phyloP scores from a whole-genome alignment of 2,888 invertebrate genomes.

The Hololepta plana region DNA sequence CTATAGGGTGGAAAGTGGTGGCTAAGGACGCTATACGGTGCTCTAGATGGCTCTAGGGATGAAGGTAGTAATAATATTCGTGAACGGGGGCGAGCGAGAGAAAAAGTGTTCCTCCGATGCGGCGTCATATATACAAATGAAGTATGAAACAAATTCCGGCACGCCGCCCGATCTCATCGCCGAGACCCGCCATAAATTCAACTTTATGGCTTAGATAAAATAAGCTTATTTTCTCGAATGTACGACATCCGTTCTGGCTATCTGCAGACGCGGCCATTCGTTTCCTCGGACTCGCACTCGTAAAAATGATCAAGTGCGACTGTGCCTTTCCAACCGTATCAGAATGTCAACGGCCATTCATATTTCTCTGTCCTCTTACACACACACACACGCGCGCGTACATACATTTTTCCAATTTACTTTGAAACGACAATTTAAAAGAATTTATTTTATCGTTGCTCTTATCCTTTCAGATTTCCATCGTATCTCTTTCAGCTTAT shows the following conservation, averaged over 20 bases:
- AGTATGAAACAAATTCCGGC: conserved; percentile 22
- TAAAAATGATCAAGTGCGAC: conserved; percentile 20
- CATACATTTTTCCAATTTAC: too few species aligned
- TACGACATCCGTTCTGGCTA: conserved; percentile 25
- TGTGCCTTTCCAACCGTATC: too few species aligned
- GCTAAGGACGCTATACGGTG: conserved; percentile 18
- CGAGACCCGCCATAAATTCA: conserved; percentile 24
- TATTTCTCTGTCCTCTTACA: too few species aligned
- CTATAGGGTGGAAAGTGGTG: conserved; percentile 22
- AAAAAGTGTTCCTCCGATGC: too few species aligned
- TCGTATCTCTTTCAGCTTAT: too few species aligned
- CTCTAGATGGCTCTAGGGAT: conserved; percentile 18
- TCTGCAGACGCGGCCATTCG: conserved; percentile 21
- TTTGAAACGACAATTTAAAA: too few species aligned
- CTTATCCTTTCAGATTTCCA: too few species aligned
- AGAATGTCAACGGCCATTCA: too few species aligned
- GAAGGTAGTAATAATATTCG: conserved; percentile 18
- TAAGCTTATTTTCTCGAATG: conserved; percentile 29
- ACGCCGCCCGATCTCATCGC: conserved; percentile 20
- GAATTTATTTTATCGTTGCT: too few species aligned
- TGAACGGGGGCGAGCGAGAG: too few species aligned
- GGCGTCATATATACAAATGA: conserved; percentile 19
- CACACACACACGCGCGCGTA: too few species aligned
- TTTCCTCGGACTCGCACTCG: conserved; percentile 16
- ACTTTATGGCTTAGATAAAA: conserved; percentile 28